A percentile compares a stretch with the other conserved stretches of the same genome.
phyloP scores from a whole-genome alignment of 2,888 invertebrate genomes.

The Drosophila nr. perissopoda region DNA sequence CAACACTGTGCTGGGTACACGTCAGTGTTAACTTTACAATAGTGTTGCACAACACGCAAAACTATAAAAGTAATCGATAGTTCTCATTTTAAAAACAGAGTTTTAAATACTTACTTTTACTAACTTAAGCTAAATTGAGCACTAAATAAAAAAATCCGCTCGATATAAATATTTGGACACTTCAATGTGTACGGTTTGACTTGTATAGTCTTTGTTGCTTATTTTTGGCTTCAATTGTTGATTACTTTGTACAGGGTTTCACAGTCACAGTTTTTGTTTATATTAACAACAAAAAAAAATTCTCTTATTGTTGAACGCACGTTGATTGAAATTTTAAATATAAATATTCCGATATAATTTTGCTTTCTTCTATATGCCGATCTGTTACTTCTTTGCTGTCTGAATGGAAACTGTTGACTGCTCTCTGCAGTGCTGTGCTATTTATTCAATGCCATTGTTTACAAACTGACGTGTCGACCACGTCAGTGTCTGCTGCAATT shows the following conservation, averaged over 20 bases:
- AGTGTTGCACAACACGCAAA: conserved; percentile 59
- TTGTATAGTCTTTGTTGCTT: conserved; percentile 52
- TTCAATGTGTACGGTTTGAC: conserved; percentile 38
- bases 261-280: conserved; percentile 59
- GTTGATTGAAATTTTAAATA: conserved; percentile 23
- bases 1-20: conserved; percentile 56
- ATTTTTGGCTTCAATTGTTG: conserved; percentile 60
- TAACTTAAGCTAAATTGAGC: conserved; percentile 55
- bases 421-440: conserved; percentile 73
- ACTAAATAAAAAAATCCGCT: conserved; percentile 35
- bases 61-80: conserved; percentile 40
- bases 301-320: conserved; percentile 36
- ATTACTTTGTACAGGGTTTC: conserved; percentile 46
- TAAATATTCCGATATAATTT: conserved; percentile 28
- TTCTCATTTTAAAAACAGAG: conserved; percentile 12
- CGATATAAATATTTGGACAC: conserved; percentile 46
- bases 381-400: conserved; percentile 74
- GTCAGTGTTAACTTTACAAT: conserved; percentile 56
- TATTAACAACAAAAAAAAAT: conserved; percentile 33
- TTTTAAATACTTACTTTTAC: conserved; percentile 73
- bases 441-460: conserved; percentile 77
- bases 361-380: conserved; percentile 36
- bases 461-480: conserved; percentile 58
- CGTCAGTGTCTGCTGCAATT: conserved; percentile 65
- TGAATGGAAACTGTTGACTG: conserved; percentile 82